Percentiles rank a stretch among this genome's conserved stretches.
phyloP scores from a whole-genome alignment of 2,888 invertebrate species.

The Seira ritae region DNA sequence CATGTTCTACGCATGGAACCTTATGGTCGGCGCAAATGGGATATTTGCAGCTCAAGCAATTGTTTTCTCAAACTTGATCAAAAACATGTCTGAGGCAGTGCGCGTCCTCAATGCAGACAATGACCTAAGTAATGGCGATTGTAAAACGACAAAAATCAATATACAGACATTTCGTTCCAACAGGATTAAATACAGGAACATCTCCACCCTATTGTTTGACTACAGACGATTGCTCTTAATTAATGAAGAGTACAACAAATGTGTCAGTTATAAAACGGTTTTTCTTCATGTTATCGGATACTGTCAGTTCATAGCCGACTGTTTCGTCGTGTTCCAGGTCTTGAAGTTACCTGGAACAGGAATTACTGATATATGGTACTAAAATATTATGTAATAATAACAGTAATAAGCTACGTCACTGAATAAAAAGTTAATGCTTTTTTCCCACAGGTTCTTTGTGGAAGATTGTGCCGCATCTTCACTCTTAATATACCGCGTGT shows the following conservation, averaged over 20 bases:
- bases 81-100: conserved; percentile 15
- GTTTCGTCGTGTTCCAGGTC: conserved; percentile 16
- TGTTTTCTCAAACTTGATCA: conserved; percentile 27
- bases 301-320: conserved; percentile 40
- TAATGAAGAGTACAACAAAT: conserved; percentile 41
- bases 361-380: conserved; percentile 27
- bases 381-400: too few species aligned
- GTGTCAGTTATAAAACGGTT: conserved; percentile 45
- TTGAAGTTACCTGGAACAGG: conserved; percentile 19
- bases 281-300: conserved; percentile 47
- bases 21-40: conserved; percentile 36
- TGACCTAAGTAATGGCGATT: too few species aligned
- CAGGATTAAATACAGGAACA: too few species aligned
- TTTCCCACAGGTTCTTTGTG: conserved; percentile 28
- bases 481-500: conserved; percentile 26
- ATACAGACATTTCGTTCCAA: too few species aligned
- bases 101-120: too few species aligned
- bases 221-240: conserved; percentile 39
- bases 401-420: neutral
- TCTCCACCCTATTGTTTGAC: conserved; percentile 14
- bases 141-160: too few species aligned
- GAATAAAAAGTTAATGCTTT: too few species aligned
- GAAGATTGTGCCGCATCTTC: conserved; percentile 30
- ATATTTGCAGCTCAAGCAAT: conserved; percentile 29
- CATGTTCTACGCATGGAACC: conserved; percentile 48